Evolutionary conservation across 2,797 vertebrate genomes (phyloP), one percentile per base, ranked within the genome.

Genomic region (Rachycentron canadum): DNA sequence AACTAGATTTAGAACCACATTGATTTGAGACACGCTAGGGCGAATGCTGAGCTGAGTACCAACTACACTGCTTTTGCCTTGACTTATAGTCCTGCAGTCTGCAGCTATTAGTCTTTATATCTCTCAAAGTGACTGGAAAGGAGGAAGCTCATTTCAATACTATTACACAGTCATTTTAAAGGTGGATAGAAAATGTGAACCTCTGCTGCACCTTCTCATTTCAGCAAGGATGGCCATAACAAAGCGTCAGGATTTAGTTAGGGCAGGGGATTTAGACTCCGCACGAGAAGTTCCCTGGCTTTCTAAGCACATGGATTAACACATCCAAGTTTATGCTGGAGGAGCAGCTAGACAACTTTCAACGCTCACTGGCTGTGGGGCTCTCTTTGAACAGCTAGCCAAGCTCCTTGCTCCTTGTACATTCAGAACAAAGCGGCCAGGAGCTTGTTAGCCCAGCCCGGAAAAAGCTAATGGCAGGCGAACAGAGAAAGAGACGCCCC

Each of bases 381-480:
- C 52, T 61, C 43, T 28, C 76, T 89, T 91, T 91, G 82, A 86
- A 85, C 72, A 40, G 0, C 61, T 16, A 79, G 69, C 71, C 58
- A 52, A 72, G 66, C 66, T 80, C 68, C 53, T 62, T 25, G 68
- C 62, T 82, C 58, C 73, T 76, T 41, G 45, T 28, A 5, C 68
- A 2, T 60, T 45, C 50, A 85, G 83, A 89, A 83, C 79, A 91
- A 91, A 88, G 84, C 65, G 25, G 10, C 23, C 61, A 30, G 49
- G 56, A 85, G 81, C 88, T 86, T 82, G 83, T 90, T 85, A 88
- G 72, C 50, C 10, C 7, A 70, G 76, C 49, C 76, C 45, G 73
- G 80, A 49, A 69, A n/a, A 57, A 58, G 52, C 70, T 76, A 61
- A 80, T 82, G 86, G 73, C 84, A 81, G 76, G 49, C 7, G 68